A percentile compares a stretch with the other conserved stretches of the same genome.
Conservation (phyloP, 2,888 invertebrate genomes). For the Harmothoe impar region DNA sequence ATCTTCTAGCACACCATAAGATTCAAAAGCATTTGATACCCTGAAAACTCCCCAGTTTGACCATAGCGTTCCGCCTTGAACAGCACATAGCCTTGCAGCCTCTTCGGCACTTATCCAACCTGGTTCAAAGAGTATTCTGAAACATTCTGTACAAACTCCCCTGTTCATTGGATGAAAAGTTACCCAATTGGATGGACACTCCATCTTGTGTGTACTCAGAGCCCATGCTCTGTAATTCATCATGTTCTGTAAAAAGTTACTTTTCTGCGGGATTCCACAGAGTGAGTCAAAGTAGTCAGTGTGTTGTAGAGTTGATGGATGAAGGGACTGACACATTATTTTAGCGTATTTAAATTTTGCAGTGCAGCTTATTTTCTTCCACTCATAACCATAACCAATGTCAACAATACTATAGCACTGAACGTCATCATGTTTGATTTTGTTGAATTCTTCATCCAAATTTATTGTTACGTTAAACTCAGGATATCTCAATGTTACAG, state of each 20-base stretch:
- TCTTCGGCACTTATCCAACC: neutral
- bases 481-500: neutral
- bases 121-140: neutral
- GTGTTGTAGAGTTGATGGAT: neutral
- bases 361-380: constrained; percentile 19
- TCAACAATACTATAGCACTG: neutral
- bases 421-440: neutral
- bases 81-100: neutral
- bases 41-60: neutral
- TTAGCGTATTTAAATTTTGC: neutral
- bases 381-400: neutral
- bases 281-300: neutral
- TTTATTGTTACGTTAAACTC: neutral
- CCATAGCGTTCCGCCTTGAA: neutral
- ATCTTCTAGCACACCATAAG: neutral
- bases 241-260: neutral
- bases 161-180: neutral
- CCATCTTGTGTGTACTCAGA: neutral
- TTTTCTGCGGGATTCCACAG: neutral
- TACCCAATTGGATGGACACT: neutral
- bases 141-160: neutral
- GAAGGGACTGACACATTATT: neutral
- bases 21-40: neutral
- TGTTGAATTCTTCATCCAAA: neutral
- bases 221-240: neutral